Percentiles rank a stretch among this genome's conserved stretches.
Evolutionary conservation across 2,888 invertebrate genomes (phyloP).

Genomic region (Euzophera pinguis): DNA sequence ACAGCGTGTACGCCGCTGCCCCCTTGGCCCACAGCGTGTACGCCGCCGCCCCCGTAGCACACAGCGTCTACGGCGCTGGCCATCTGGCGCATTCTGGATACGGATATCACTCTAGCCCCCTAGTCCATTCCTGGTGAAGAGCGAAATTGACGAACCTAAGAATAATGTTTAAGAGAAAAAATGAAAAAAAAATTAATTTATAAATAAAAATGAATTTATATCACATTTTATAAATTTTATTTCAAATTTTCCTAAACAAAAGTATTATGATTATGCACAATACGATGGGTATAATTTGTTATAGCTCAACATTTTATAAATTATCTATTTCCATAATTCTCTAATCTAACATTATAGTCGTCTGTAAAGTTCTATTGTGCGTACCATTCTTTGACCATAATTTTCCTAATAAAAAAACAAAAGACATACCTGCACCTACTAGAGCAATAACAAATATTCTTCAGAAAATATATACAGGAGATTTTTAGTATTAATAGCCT

Average conservation of each 20-base stretch:
- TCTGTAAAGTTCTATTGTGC: no score
- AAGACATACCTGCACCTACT: no score
- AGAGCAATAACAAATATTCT: no score
- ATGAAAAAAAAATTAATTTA: slow-evolving; percentile 35
- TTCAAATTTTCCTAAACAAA: neutral
- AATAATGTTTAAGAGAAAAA: slow-evolving; percentile 38
- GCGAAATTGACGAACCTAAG: slow-evolving; percentile 56
- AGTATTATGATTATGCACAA: neutral
- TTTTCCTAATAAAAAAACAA: no score
- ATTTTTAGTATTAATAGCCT: no score
- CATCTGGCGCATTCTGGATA: slow-evolving; percentile 35
- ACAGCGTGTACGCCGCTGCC: slow-evolving; percentile 49
- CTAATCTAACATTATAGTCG: no score
- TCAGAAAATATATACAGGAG: no score
- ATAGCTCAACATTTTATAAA: no score
- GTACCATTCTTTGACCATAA: no score
- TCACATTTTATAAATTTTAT: neutral
- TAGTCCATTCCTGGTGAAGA: slow-evolving; percentile 61
- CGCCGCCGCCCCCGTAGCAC: slow-evolving; percentile 28
- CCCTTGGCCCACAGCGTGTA: slow-evolving; percentile 63
- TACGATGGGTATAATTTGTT: no score
- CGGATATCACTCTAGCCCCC: slow-evolving; percentile 35
- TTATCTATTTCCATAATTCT: no score
- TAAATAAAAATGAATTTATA: slow-evolving; percentile 24
- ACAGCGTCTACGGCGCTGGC: slow-evolving; percentile 33